phyloP scores from a whole-genome alignment of 1,140 invertebrate species.

The Drosophila rufa region DNA sequence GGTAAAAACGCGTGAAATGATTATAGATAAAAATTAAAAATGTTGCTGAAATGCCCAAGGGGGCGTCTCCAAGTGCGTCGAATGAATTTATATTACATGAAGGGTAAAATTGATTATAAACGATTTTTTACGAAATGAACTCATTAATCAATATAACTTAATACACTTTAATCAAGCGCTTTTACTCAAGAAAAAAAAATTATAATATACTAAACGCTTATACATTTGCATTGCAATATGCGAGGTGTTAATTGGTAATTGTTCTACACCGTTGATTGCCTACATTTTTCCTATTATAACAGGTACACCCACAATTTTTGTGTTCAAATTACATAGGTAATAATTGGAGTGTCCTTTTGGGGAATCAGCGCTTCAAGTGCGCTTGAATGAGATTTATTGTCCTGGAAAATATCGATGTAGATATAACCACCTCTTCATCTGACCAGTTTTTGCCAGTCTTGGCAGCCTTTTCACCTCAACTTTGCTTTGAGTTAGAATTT shows the following conservation, averaged over 20 bases:
- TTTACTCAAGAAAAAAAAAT: no score
- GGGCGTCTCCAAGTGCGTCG: slow-evolving; percentile 9
- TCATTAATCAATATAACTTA: background rate
- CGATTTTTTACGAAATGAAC: background rate
- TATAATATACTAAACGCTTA: no score
- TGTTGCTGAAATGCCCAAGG: slow-evolving; percentile 26
- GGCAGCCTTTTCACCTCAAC: slow-evolving; percentile 2
- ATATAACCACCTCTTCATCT: background rate
- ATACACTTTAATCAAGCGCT: no score
- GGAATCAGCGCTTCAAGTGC: background rate
- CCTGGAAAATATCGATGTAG: background rate
- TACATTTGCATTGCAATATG: no score
- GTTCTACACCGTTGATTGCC: no score
- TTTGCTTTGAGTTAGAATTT: slow-evolving; percentile 9
- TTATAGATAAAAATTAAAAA: slow-evolving; percentile 48
- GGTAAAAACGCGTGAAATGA: slow-evolving; percentile 56
- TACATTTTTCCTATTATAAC: no score
- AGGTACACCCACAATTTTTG: no score
- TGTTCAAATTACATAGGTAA: background rate
- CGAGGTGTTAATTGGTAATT: no score
- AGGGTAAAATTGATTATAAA: background rate
- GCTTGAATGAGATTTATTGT: background rate
- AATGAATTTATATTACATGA: slow-evolving; percentile 9
- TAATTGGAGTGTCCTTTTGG: background rate
- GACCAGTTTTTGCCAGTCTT: slow-evolving; percentile 2